Evolutionary conservation across 2,113 vertebrate species (phyloP).

Genomic region (Dicerorhinus sumatrensis): DNA sequence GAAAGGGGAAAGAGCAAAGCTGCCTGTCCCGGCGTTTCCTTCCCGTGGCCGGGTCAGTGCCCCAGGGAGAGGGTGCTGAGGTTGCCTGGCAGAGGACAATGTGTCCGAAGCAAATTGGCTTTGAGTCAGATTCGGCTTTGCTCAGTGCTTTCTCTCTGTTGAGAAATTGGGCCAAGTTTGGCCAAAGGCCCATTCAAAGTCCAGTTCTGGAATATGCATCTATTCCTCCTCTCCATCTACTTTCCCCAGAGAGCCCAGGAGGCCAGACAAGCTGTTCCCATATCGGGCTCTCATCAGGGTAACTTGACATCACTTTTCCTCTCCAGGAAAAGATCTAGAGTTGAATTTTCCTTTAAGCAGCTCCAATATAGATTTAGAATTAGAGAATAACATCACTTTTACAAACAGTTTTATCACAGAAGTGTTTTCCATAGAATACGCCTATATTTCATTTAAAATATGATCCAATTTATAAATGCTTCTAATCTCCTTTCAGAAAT

Average conservation of each 20-base stretch:
- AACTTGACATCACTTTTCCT: slow-evolving; percentile 70
- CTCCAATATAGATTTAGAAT: slow-evolving; percentile 60
- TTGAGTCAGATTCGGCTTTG: slow-evolving; percentile 57
- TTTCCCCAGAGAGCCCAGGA: slow-evolving; percentile 73
- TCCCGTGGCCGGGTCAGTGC: background rate
- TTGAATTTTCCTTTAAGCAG: slow-evolving; percentile 67
- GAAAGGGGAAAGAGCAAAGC: background rate
- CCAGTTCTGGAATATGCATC: slow-evolving; percentile 72
- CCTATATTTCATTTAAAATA: slow-evolving; percentile 15
- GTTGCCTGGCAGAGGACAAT: slow-evolving; percentile 38
- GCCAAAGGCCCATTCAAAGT: slow-evolving; percentile 74
- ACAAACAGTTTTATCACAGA: background rate
- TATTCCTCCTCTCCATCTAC: slow-evolving; percentile 66
- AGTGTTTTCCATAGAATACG: background rate
- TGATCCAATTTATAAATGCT: slow-evolving; percentile 7
- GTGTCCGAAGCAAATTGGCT: slow-evolving; percentile 60
- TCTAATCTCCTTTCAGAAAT: slow-evolving; percentile 9
- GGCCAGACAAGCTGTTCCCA: slow-evolving; percentile 77
- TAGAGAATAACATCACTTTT: slow-evolving; percentile 33
- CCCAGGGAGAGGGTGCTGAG: slow-evolving; percentile 32
- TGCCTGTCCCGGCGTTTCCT: background rate
- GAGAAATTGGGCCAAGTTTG: slow-evolving; percentile 80
- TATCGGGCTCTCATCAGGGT: slow-evolving; percentile 65
- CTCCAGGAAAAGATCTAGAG: slow-evolving; percentile 67
- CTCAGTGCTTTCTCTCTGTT: slow-evolving; percentile 65